Evolutionary conservation across 2,797 vertebrate genomes (phyloP), one percentile per base, ranked within the genome.

Genomic region (Tapera naevia): DNA sequence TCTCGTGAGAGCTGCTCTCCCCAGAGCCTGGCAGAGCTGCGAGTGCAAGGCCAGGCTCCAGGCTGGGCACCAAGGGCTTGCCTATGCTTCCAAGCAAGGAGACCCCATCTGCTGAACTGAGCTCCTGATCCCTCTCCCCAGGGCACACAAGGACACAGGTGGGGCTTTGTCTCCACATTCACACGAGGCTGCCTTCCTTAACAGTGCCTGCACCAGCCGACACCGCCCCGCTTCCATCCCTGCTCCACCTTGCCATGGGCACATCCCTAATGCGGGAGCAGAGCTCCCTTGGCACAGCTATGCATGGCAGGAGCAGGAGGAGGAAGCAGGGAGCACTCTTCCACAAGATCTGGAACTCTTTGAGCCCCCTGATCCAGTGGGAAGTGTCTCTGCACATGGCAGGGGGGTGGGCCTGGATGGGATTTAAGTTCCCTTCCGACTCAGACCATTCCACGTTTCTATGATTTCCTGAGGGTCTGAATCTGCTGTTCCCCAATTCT

Each of bases 401-500:
- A 46, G 45, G 45, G 45, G 45, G 45, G 7, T 46, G 45, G 45
- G 46, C 46, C 45, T 46, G 45, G 21, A 46, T 46, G 19, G 45
- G 45, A 19, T 46, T 22, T 46, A 19, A 46, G 45, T 19, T 46
- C 45, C 21, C 45, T 46, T 46, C 21, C 45, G 46, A 22, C 19
- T 13, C 18, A 45, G 45, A 17, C 45, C 45, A 46, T 46, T 45
- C 45, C 17, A 18, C 45, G 45, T 18, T 45, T 46, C 45, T 21
- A 11, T 46, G 45, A 46, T 48, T 48, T 51, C 72, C 25, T 4
- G 1, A 3, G 69, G 32, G 35, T 4, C 27, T 14, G 28, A 12
- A 25, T 0, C n/a, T n/a, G n/a, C n/a, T n/a, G n/a, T n/a, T n/a
- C 50, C 74, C 67, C 2, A 4, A 2, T 2, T 21, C 33, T 0